Conservation (phyloP, 2,113 vertebrate genomes). For the Bucco capensis region DNA sequence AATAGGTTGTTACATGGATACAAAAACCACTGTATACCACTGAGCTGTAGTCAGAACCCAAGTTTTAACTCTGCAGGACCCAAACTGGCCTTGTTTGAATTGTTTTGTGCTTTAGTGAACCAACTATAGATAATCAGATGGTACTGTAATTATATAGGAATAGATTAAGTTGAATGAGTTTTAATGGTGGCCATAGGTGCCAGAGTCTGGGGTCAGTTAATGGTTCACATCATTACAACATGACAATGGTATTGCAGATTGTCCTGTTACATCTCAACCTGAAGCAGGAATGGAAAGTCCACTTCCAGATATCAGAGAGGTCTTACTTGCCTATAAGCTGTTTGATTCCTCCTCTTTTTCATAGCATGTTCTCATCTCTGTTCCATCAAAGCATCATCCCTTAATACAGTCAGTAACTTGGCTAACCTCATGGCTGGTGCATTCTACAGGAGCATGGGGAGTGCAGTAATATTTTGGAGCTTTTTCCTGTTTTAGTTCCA, state of each 20-base stretch:
- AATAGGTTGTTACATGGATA: not conserved
- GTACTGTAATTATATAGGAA: not conserved
- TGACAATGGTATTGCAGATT: not conserved
- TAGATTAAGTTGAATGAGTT: not conserved
- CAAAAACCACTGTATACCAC: not conserved
- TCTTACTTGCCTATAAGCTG: not conserved
- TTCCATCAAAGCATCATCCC: not conserved
- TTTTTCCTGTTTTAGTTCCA: not conserved
- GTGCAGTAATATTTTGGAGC: not conserved
- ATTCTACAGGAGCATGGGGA: not conserved
- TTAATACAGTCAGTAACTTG: not conserved
- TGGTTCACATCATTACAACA: not conserved
- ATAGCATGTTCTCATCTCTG: not conserved
- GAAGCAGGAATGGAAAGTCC: not conserved
- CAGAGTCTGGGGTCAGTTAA: not conserved
- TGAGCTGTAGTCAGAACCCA: not conserved
- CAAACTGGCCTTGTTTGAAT: not conserved
- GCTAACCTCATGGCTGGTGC: not conserved
- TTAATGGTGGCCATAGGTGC: not conserved
- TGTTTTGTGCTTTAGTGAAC: not conserved
- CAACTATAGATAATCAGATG: not conserved
- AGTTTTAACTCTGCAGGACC: not conserved
- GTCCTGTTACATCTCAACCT: not conserved
- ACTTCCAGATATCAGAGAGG: not conserved
- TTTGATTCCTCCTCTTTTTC: not conserved